Evolutionary conservation across 2,888 invertebrate species (phyloP).

Genomic region (Pedicia rivosa): DNA sequence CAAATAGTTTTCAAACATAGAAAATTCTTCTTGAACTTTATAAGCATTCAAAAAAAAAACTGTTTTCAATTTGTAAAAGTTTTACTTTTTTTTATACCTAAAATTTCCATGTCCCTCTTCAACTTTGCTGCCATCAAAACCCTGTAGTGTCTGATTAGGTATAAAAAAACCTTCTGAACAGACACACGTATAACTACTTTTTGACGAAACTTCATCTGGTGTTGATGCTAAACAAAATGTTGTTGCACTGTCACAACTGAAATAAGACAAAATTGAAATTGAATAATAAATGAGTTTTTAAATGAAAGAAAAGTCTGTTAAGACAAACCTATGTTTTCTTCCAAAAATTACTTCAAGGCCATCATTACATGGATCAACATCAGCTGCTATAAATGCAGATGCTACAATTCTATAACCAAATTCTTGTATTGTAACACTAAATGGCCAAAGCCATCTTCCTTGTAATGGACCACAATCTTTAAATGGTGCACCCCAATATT

Average conservation of each 20-base stretch:
- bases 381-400: constrained; percentile 39
- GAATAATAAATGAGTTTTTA: not conserved
- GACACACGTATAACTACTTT: constrained; percentile 42
- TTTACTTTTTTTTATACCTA: not conserved
- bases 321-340: constrained; percentile 38
- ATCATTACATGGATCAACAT: constrained; percentile 58
- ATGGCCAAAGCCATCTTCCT: constrained; percentile 31
- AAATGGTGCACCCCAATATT: constrained; percentile 31
- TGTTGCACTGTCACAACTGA: constrained; percentile 31
- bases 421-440: constrained; percentile 28
- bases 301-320: too few species aligned
- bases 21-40: too few species aligned
- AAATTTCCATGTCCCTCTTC: constrained; percentile 20
- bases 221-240: constrained; percentile 29
- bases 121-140: constrained; percentile 35
- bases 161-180: constrained; percentile 44
- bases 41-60: too few species aligned
- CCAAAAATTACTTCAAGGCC: constrained; percentile 50
- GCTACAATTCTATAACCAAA: constrained; percentile 38
- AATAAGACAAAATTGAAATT: not conserved
- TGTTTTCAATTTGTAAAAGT: not conserved
- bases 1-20: too few species aligned
- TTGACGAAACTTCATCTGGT: constrained; percentile 21
- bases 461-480: constrained; percentile 28
- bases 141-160: constrained; percentile 36